Base-by-base conservation (phyloP, 2,888 invertebrate species). In the Thera obeliscata region DNA sequence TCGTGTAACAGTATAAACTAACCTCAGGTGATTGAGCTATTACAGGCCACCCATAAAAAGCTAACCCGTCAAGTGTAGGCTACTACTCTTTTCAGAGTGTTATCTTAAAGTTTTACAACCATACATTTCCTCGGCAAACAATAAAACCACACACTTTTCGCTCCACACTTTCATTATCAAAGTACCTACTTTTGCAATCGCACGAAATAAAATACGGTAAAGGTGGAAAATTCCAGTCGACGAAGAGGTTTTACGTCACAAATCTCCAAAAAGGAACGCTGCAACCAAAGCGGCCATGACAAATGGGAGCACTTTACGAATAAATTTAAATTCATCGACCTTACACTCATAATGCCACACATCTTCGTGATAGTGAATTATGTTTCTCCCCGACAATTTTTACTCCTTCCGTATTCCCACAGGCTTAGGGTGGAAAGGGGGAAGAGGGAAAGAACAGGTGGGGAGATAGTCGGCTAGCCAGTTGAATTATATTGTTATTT, bases 401-500 rank as follows among this genome's bases (percentile, higher is more conserved):
- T 78, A 76, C 74, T 75, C 75, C 74, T 77, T 72, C 78, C 75
- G 67, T 74, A 65, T 71, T 74, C 73, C 72, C 61, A 60, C 61
- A 67, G 72, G 75, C 70, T 5, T 9, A 5, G 60, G 22, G 22
- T 22, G 22, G 22, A 22, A 22, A 22, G 22, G 22, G 62, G 52
- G 50, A 62, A 59, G 69, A 66, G 70, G 66, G 56, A 48, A 38
- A 66, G 70, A 73, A 73, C 71, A 71, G 75, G 73, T 71, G 74
- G 73, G 66, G 66, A 60, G 70, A 66, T 67, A 70, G 71, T 73
- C 74, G 78, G 75, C 75, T 75, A 76, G 78, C 78, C 80, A 75
- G 76, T 81, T 80, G 82, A 83, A 81, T 81, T 82, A 82, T 82
- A 82, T 79, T 80, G 80, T 81, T 81, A 80, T 81, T 78, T 78